These are phyloP conservation scores for Toxotes chatareus DNA, from an alignment of 2,113 vertebrate genomes.

Conservation along the genomic window DNA sequence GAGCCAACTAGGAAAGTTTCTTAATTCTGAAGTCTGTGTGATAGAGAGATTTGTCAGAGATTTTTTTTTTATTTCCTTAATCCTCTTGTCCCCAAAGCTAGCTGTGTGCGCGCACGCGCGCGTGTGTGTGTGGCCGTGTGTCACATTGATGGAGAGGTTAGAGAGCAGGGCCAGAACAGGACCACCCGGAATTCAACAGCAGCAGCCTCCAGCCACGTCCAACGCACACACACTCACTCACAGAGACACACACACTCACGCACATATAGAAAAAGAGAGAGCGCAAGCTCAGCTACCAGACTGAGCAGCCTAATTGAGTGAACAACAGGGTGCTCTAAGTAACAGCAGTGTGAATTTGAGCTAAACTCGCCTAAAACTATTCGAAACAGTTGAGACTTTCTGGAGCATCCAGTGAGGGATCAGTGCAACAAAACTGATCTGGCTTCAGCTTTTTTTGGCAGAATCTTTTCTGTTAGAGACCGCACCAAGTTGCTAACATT, in stretches of 20 bases:
- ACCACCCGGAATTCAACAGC: constrained; percentile 83
- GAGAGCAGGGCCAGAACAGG: constrained; percentile 82
- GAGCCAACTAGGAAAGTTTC: constrained; percentile 74
- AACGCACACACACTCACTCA: constrained; percentile 68
- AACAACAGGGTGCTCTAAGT: constrained; percentile 74
- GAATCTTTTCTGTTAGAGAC: constrained; percentile 1
- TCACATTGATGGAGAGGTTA: constrained; percentile 83
- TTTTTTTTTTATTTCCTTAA: constrained; percentile 78
- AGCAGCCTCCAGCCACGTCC: constrained; percentile 78
- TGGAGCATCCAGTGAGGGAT: constrained; percentile 20
- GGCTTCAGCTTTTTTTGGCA: constrained; percentile 22
- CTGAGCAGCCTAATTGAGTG: constrained; percentile 77
- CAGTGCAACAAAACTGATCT: constrained; percentile 33
- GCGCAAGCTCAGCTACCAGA: constrained; percentile 56
- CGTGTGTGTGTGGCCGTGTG: constrained; percentile 51
- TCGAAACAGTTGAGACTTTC: constrained; percentile 47
- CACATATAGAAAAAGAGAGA: constrained; percentile 39
- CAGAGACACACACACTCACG: constrained; percentile 46
- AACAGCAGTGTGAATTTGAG: constrained; percentile 70
- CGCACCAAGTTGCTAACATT: constrained; percentile 18
- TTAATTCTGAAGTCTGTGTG: constrained; percentile 75
- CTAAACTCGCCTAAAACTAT: constrained; percentile 58
- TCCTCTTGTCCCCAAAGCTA: constrained; percentile 79
- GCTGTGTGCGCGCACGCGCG: constrained; percentile 34
- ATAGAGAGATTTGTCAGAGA: constrained; percentile 77